These are phyloP conservation scores for Cyanocitta stelleri DNA, from an alignment of 2,113 vertebrate genomes.

Conservation along the genomic window DNA sequence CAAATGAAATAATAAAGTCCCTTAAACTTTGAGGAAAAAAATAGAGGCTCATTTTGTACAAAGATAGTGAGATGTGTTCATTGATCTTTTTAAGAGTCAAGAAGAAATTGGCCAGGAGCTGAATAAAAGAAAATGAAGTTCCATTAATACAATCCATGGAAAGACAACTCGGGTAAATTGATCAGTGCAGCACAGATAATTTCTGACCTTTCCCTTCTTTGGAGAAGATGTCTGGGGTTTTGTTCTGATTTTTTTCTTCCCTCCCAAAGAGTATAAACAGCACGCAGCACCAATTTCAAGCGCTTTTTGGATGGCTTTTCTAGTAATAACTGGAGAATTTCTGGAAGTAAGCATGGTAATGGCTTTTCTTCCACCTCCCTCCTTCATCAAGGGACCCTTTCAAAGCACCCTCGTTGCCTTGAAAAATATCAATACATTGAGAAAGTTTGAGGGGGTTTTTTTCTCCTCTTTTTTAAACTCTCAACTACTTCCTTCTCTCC, in stretches of 20 bases:
- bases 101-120: conserved; percentile 72
- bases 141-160: conserved; percentile 78
- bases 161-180: conserved; percentile 79
- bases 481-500: neutral
- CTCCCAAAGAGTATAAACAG: conserved; percentile 60
- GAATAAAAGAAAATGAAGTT: conserved; percentile 82
- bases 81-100: conserved; percentile 80
- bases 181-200: conserved; percentile 78
- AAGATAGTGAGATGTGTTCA: conserved; percentile 72
- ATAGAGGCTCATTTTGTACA: conserved; percentile 74
- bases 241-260: neutral
- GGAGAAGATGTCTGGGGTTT: conserved; percentile 63
- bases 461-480: neutral
- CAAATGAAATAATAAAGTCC: conserved; percentile 78
- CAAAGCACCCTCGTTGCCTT: neutral
- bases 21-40: conserved; percentile 78
- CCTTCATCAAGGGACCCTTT: neutral
- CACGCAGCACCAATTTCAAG: conserved; percentile 67
- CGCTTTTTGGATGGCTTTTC: conserved; percentile 68
- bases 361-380: neutral
- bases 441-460: neutral
- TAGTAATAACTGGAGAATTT: conserved; percentile 68
- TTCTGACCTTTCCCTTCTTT: conserved; percentile 76
- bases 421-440: conserved; percentile 44
- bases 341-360: conserved; percentile 54